These are phyloP conservation scores for Pontoporia blainvillei DNA, from an alignment of 2,113 vertebrate genomes.

Conservation along the genomic window DNA sequence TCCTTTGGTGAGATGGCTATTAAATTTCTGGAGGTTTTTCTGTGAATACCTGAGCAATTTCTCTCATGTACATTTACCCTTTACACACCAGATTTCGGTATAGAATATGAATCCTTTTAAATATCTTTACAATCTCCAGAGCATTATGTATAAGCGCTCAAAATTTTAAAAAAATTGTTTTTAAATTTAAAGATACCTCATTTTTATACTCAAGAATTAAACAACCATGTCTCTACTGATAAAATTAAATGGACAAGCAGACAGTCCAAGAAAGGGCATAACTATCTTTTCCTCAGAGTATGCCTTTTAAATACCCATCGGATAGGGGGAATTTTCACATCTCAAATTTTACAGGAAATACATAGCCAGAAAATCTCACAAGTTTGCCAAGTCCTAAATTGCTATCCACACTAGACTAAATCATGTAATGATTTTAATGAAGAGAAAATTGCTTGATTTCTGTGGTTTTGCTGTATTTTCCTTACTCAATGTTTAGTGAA, in stretches of 20 bases:
- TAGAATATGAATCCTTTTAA: background rate
- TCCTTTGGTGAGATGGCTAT: background rate
- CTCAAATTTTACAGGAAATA: background rate
- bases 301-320: background rate
- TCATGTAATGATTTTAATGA: background rate
- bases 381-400: background rate
- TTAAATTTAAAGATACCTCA: background rate
- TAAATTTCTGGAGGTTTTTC: background rate
- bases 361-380: background rate
- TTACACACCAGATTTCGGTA: background rate
- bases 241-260: background rate
- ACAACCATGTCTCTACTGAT: background rate
- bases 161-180: background rate
- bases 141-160: background rate
- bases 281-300: background rate
- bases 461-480: background rate
- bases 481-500: background rate
- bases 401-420: background rate
- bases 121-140: background rate
- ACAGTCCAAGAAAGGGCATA: background rate
- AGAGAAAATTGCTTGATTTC: background rate
- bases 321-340: background rate
- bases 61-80: background rate
- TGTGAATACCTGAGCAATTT: background rate
- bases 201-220: background rate